A percentile compares a stretch with the other conserved stretches of the same genome.
phyloP scores from a whole-genome alignment of 1,140 invertebrate genomes.

The Carposina sasakii region DNA sequence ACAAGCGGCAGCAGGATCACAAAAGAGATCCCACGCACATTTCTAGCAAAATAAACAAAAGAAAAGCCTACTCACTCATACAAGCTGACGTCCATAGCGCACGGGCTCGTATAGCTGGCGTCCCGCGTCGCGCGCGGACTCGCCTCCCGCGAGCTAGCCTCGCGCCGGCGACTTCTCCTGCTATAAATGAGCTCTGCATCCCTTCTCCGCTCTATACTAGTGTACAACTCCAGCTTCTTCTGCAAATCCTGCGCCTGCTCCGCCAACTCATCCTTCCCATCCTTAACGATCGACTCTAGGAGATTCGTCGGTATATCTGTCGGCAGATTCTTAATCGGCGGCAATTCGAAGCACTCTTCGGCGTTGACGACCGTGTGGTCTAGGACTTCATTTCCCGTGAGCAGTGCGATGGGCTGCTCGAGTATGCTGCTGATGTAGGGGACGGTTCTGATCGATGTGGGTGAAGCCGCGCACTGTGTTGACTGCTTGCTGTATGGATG shows the following conservation, averaged over 20 bases:
- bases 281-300: slow-evolving; percentile 57
- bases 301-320: slow-evolving; percentile 52
- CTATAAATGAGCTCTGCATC: slow-evolving; percentile 54
- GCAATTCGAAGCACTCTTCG: slow-evolving; percentile 66
- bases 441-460: slow-evolving; percentile 46
- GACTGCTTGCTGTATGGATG: slow-evolving; percentile 58
- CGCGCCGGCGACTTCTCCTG: slow-evolving; percentile 32
- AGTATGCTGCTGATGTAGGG: slow-evolving; percentile 52
- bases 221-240: slow-evolving; percentile 53
- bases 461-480: slow-evolving; percentile 59
- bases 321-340: slow-evolving; percentile 56
- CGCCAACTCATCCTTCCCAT: slow-evolving; percentile 52
- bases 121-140: slow-evolving; percentile 6
- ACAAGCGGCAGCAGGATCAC: too few relatives aligned
- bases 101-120: slow-evolving; percentile 45
- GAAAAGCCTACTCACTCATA: slow-evolving; percentile 41
- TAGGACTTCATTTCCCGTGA: slow-evolving; percentile 39
- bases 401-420: slow-evolving; percentile 50
- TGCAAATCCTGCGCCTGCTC: slow-evolving; percentile 52
- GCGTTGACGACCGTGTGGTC: slow-evolving; percentile 42
- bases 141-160: slow-evolving; percentile 34
- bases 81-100: slow-evolving; percentile 47
- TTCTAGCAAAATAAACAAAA: slow-evolving; percentile 4
- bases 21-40: too few relatives aligned
- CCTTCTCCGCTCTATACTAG: slow-evolving; percentile 59